phyloP scores from a whole-genome alignment of 2,113 vertebrate species.

The Saimiri boliviensis region DNA sequence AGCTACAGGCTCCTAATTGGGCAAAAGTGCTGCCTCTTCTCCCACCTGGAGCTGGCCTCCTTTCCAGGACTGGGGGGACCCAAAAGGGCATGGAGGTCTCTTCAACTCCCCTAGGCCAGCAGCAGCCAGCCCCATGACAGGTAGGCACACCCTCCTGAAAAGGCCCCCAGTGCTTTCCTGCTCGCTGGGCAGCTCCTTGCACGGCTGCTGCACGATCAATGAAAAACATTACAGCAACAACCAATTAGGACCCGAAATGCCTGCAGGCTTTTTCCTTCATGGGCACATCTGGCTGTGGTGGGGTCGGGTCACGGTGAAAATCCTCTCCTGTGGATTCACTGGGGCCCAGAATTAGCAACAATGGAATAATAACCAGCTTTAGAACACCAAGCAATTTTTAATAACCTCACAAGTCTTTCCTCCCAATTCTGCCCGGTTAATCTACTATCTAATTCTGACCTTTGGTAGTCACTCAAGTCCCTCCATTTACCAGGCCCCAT shows the following conservation, averaged over 20 bases:
- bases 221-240: slow-evolving; percentile 80
- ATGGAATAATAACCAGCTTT: slow-evolving; percentile 38
- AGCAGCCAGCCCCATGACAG: not conserved
- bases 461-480: not conserved
- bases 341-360: slow-evolving; percentile 69
- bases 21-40: not conserved
- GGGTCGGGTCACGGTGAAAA: slow-evolving; percentile 42
- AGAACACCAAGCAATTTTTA: slow-evolving; percentile 41
- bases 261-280: slow-evolving; percentile 74
- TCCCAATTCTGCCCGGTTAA: not conserved
- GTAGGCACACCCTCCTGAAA: slow-evolving; percentile 7
- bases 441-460: not conserved
- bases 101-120: not conserved
- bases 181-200: slow-evolving; percentile 26
- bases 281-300: slow-evolving; percentile 61
- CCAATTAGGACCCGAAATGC: slow-evolving; percentile 78
- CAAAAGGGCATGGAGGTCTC: not conserved
- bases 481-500: not conserved
- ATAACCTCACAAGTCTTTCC: slow-evolving; percentile 45
- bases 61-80: not conserved
- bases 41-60: not conserved
- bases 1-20: not conserved
- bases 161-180: not conserved
- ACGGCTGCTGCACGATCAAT: slow-evolving; percentile 69
- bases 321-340: slow-evolving; percentile 68